Percentiles rank a stretch among this genome's conserved stretches.
Conservation (phyloP, 2,888 invertebrate genomes). For the Aplocera efformata region DNA sequence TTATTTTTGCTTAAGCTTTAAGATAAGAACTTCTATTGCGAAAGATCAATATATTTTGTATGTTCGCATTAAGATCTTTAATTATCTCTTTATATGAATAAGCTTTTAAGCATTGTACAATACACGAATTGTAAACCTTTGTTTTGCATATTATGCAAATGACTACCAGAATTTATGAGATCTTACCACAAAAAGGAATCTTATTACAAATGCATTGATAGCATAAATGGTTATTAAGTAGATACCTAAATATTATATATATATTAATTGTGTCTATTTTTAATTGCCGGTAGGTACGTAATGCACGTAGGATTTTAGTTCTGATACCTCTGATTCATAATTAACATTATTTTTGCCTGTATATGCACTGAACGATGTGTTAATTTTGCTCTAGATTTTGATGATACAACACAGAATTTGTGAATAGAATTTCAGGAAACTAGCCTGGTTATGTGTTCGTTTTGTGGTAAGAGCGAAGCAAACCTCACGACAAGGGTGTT, state of each 20-base stretch:
- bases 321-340: no score
- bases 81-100: constrained; percentile 48
- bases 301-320: no score
- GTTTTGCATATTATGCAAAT: constrained; percentile 29
- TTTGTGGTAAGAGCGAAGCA: constrained; percentile 13
- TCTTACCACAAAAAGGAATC: constrained; percentile 14
- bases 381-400: no score
- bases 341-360: no score
- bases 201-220: background rate
- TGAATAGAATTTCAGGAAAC: no score
- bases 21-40: constrained; percentile 68
- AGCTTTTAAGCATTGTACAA: constrained; percentile 48
- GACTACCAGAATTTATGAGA: constrained; percentile 18
- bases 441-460: no score
- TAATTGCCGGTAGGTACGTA: no score
- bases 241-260: no score
- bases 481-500: constrained; percentile 69
- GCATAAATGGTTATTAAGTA: background rate
- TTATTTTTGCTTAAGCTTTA: constrained; percentile 80
- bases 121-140: constrained; percentile 17
- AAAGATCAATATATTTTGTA: constrained; percentile 75
- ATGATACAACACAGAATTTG: no score
- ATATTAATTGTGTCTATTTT: no score
- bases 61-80: constrained; percentile 60
- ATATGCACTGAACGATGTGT: no score